Evolutionary conservation across 2,888 invertebrate genomes (phyloP), one percentile per base, ranked within the genome.

Genomic region (Lochmaea crataegi): DNA sequence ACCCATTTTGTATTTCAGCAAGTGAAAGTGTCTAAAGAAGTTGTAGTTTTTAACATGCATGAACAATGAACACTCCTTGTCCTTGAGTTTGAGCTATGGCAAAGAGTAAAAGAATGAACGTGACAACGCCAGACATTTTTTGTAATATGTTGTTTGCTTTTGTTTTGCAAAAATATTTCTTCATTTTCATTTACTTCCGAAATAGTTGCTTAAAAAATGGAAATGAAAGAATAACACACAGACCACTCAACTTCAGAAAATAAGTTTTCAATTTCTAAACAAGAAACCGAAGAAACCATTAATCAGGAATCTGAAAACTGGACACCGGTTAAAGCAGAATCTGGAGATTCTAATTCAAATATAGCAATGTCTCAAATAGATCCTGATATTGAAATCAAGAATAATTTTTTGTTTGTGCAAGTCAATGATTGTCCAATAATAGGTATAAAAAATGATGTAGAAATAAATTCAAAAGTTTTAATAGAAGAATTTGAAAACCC

Each of bases 141-240:
- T 51, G 51, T 53, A 53, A 53, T 53, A 53, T 53, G 7, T 53
- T 16, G 16, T 53, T 53, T 53, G 51, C 51, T 53, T 18, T 53
- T 10, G 2, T 53, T 10, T 53, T 53, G 16, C n/a, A 16, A 16
- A 16, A 16, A 16, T 53, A 53, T 53, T 53, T 53, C 10, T 53
- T 53, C 10, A 53, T 53, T 53, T 16, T 53, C 9, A 16, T 53
- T 51, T 53, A 53, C 3, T 53, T 6, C 18, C 16, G 16, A 53
- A 53, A 18, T 10, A 10, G 3, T 16, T 18, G 16, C 16, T 53
- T 16, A 18, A 18, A 53, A 11, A 3, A 53, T 53, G 18, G 53
- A 53, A 53, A 16, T 11, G 53, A 53, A 16, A 18, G 18, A 11
- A 53, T 16, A 53, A 53, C 16, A 6, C 16, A 9, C 18, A 18